phyloP scores from a whole-genome alignment of 1,140 invertebrate genomes.

The Lineus longissimus region DNA sequence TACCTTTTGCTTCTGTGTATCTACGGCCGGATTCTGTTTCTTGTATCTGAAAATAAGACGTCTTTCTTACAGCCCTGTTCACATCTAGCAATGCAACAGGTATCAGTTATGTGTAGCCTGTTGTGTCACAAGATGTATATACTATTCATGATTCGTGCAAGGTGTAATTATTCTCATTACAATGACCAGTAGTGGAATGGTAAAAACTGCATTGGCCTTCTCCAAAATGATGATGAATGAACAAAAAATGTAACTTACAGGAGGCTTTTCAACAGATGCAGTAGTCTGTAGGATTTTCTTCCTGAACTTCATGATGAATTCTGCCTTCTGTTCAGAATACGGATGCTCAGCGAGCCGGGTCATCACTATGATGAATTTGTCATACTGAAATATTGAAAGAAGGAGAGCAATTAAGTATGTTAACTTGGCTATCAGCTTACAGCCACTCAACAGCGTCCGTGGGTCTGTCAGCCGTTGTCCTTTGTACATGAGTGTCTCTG shows the following conservation, averaged over 20 bases:
- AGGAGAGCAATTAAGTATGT: no score
- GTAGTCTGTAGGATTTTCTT: slow-evolving; percentile 59
- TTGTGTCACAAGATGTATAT: no score
- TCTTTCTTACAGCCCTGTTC: slow-evolving; percentile 10
- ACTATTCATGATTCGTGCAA: no score
- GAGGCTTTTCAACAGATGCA: slow-evolving; percentile 49
- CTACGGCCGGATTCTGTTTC: slow-evolving; percentile 66
- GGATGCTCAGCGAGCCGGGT: slow-evolving; percentile 69
- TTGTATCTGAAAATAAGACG: slow-evolving; percentile 57
- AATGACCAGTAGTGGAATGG: no score
- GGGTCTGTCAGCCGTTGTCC: no score
- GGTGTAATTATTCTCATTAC: no score
- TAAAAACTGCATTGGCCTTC: no score
- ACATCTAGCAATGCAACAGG: background rate
- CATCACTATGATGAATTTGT: slow-evolving; percentile 69
- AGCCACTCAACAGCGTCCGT: no score
- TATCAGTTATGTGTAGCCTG: no score
- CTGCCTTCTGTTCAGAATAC: slow-evolving; percentile 60
- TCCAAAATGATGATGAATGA: no score
- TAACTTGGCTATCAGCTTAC: no score
- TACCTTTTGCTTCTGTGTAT: slow-evolving; percentile 66
- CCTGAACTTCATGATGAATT: slow-evolving; percentile 70
- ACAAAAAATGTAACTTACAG: slow-evolving; percentile 28
- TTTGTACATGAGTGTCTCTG: no score
- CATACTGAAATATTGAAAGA: slow-evolving; percentile 60